A percentile compares a stretch with the other conserved stretches of the same genome.
Conservation (phyloP, 2,797 vertebrate species). For the Tokudaia tokunoshimensis region DNA sequence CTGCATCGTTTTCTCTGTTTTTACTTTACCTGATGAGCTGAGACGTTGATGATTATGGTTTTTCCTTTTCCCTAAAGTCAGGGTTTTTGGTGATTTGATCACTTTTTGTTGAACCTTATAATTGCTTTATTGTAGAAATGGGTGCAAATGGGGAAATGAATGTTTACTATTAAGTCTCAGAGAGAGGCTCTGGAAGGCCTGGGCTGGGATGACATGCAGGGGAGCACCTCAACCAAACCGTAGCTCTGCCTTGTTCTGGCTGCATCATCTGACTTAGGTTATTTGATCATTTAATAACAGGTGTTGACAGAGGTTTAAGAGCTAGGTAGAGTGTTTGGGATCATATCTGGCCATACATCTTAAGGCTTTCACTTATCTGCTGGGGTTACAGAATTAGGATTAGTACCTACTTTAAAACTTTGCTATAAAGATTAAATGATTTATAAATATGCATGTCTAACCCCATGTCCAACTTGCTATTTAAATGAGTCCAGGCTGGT, state of each 20-base stretch:
- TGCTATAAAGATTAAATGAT: slow-evolving; percentile 18
- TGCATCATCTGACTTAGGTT: not conserved
- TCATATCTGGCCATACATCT: slow-evolving; percentile 39
- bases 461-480: not conserved
- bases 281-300: slow-evolving; percentile 2
- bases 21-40: slow-evolving; percentile 22
- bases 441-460: not conserved
- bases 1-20: slow-evolving; percentile 6
- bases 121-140: slow-evolving; percentile 30
- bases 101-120: slow-evolving; percentile 38
- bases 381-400: not conserved
- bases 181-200: not conserved
- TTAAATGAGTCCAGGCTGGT: not conserved
- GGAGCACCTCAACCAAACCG: not conserved
- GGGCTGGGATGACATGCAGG: not conserved
- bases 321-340: not conserved
- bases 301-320: slow-evolving; percentile 27
- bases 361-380: not conserved
- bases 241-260: not conserved
- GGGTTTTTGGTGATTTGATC: slow-evolving; percentile 16
- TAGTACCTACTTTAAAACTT: slow-evolving; percentile 34
- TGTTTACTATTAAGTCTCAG: slow-evolving; percentile 1
- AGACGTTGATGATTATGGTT: not conserved
- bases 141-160: not conserved
- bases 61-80: not conserved